Base-by-base conservation (phyloP, 1,140 invertebrate genomes). In the Drosophila hydei region DNA sequence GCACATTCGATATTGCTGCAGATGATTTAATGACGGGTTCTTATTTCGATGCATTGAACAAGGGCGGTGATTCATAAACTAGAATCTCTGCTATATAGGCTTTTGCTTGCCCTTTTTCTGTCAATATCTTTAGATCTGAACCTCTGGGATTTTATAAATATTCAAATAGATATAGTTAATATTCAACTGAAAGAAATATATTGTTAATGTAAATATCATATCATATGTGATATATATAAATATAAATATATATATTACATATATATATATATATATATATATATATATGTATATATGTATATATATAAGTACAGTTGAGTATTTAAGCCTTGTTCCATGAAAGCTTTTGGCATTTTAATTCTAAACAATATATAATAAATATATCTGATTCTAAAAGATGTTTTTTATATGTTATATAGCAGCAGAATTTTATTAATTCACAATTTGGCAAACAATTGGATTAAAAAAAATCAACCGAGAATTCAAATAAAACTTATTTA, bases 21-120 rank as follows among this genome's bases (percentile, higher is more conserved):
- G 92, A 93, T n/a, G 94, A 97, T 92, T 90, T 97, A 8, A 93
- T 97, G 67, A 92, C 93, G 1, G 94, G 94, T 68, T 95, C 96
- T 5, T 98, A 98, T 90, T 93, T 97, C 79, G 97, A 97, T 80
- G 84, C 75, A 3, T 45, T 91, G 4, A 33, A 68, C 0, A 65
- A 71, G 50, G 38, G 21, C 33, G 36, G 16, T 12, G 50, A 33
- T 27, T 3, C 23, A n/a, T 43, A 11, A 45, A 12, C 8, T 11
- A 9, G n/a, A n/a, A n/a, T n/a, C n/a, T n/a, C n/a, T n/a, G n/a
- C n/a, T 27, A 5, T 27, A 3, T 27, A 27, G 1, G 25, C 25
- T 4, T 27, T 27, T 27, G 6, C 25, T 7, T 27, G 1, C 25
- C 3, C 6, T 27, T 27, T 27, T 27, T 27, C 21, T 23, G 4